These are phyloP conservation scores for Bubo blakistoni DNA, from an alignment of 2,113 vertebrate genomes.

Conservation along the genomic window DNA sequence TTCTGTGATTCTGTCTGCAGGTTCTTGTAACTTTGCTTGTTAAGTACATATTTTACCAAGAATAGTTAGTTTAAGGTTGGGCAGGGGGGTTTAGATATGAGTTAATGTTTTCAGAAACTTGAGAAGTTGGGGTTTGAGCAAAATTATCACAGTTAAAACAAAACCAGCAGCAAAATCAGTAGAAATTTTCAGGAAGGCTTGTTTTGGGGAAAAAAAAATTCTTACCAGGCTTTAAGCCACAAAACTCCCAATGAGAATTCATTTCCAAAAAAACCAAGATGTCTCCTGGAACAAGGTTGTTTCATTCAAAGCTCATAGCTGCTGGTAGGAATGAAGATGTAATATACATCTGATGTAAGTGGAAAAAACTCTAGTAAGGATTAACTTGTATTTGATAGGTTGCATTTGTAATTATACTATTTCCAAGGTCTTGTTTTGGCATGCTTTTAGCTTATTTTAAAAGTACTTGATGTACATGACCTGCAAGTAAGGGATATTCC, in stretches of 20 bases:
- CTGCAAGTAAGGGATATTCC: neutral
- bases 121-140: neutral
- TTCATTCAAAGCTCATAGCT: conserved; percentile 51
- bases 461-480: neutral
- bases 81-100: neutral
- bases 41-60: neutral
- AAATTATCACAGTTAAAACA: neutral
- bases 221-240: neutral
- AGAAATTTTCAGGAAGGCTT: neutral
- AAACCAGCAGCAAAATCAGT: neutral
- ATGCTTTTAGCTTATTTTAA: neutral
- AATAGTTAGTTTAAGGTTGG: neutral
- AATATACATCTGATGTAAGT: conserved; percentile 20
- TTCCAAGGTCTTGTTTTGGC: neutral
- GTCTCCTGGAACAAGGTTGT: conserved; percentile 37
- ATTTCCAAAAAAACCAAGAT: neutral
- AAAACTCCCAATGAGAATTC: conserved; percentile 1
- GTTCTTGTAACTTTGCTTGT: neutral
- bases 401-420: neutral
- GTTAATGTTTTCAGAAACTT: neutral
- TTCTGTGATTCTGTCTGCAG: neutral
- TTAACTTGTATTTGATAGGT: conserved; percentile 2
- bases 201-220: neutral
- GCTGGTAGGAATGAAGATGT: neutral
- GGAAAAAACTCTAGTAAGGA: neutral